Evolutionary conservation across 2,888 invertebrate genomes (phyloP).

Genomic region (Meiosimyza decipiens): DNA sequence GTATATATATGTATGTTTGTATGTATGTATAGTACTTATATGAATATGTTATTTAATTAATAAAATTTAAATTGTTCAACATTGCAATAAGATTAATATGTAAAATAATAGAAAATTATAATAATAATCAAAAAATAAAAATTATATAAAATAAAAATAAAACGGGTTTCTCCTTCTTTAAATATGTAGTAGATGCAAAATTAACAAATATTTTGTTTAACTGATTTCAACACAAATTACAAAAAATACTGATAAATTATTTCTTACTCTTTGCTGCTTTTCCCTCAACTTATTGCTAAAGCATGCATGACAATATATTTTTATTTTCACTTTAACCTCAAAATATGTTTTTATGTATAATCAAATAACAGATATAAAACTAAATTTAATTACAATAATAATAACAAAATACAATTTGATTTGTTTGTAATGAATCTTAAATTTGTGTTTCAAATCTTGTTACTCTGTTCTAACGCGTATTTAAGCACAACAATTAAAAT

Average conservation of each 20-base stretch:
- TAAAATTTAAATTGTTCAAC: constrained; percentile 28
- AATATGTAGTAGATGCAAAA: neutral
- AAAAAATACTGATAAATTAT: constrained; percentile 34
- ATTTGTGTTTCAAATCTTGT: neutral
- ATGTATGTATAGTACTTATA: no score
- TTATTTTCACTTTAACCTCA: neutral
- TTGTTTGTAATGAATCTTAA: no score
- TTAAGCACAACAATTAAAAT: constrained; percentile 28
- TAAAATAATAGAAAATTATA: neutral
- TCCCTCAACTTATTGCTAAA: no score
- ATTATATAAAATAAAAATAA: neutral
- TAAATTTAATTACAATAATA: neutral
- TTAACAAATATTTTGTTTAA: constrained; percentile 11
- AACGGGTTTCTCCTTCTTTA: neutral
- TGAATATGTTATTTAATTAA: neutral
- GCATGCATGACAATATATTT: neutral
- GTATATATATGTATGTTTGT: no score
- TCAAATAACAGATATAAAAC: neutral
- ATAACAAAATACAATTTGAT: no score
- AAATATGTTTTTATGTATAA: neutral
- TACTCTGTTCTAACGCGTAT: neutral
- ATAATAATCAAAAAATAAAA: no score
- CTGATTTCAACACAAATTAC: constrained; percentile 27
- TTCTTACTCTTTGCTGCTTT: neutral
- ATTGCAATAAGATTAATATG: constrained; percentile 8